Conservation (phyloP, 2,888 invertebrate genomes). For the Luffia ferchaultella region DNA sequence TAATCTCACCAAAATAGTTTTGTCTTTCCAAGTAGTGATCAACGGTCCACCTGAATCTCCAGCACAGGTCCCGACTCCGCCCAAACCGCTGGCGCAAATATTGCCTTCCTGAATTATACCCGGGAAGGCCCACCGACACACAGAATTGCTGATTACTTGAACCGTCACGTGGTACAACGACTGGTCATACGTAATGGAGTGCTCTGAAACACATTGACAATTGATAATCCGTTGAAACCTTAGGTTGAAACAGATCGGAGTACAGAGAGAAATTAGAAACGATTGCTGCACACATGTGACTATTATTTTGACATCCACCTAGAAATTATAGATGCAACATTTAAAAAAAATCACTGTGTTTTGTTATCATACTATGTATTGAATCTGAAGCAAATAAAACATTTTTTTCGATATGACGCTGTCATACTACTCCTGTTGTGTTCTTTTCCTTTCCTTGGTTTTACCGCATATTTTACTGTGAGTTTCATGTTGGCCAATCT, state of each 20-base stretch:
- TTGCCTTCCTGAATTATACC: slow-evolving; percentile 4
- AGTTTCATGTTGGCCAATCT: too few species aligned
- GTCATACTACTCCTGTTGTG: too few species aligned
- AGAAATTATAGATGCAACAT: too few species aligned
- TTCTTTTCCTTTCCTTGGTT: too few species aligned
- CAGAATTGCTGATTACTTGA: slow-evolving; percentile 11
- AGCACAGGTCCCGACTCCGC: slow-evolving; percentile 20
- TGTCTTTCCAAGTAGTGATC: slow-evolving; percentile 16
- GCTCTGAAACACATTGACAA: slow-evolving; percentile 29
- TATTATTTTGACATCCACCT: too few species aligned
- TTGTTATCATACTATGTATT: too few species aligned
- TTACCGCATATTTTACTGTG: too few species aligned
- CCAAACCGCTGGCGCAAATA: slow-evolving; percentile 19
- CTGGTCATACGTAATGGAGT: slow-evolving; percentile 23
- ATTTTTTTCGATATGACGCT: too few species aligned
- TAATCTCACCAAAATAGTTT: slow-evolving; percentile 25
- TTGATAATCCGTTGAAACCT: slow-evolving; percentile 13
- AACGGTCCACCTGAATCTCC: slow-evolving; percentile 45
- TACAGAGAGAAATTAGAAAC: too few species aligned
- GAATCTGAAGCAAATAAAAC: too few species aligned
- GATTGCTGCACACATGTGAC: too few species aligned
- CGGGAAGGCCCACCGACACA: slow-evolving; percentile 10
- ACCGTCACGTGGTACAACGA: slow-evolving; percentile 17
- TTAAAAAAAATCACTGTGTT: too few species aligned
- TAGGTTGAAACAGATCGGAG: not conserved